Evolutionary conservation across 1,140 invertebrate species (phyloP), one percentile per base, ranked within the genome.

Genomic region (Mesaphorura yosii): DNA sequence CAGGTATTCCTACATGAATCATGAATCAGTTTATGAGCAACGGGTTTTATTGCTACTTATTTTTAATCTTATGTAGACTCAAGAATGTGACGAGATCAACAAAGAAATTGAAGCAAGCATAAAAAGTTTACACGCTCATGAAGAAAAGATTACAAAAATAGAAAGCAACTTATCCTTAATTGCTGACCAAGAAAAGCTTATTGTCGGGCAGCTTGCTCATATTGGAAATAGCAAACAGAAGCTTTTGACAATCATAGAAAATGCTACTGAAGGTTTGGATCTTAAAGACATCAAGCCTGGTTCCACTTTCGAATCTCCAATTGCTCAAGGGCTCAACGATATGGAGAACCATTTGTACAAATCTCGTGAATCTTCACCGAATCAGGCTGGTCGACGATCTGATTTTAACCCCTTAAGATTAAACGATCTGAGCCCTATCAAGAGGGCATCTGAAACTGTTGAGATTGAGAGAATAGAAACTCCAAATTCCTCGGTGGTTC

Each of bases 161-260:
- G 60, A 62, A 51, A 48, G 56, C 4, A 57, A 62, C 40, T 42
- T 62, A 12, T 50, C 57, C 3, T 26, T 59, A 3, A 59, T 62
- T 28, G 53, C 50, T 15, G 57, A 59, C 22, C 60, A 62, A 26
- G 60, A 62, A 39, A 58, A 52, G 40, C 26, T 62, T 3, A 62
- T 62, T 29, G 60, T 62, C 6, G 55, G 29, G 27, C 60, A 62
- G 27, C 37, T 62, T 12, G 57, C 57, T 15, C 56, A 62, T 42
- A 62, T 62, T 45, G 60, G 59, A 26, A 62, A 27, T 26, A 62
- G 60, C 34, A 62, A 62, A 26, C 60, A 62, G 38, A 62, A 62
- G 38, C 47, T 62, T n/a, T 31, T 56, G 15, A 58, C 60, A n/a
- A 62, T 62, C 12, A 58, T 62, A n/a, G 60, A 59, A 40, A 58